Percentiles rank a stretch among this genome's conserved stretches.
phyloP scores from a whole-genome alignment of 1,140 invertebrate species.

The Cataglyphis hispanica region DNA sequence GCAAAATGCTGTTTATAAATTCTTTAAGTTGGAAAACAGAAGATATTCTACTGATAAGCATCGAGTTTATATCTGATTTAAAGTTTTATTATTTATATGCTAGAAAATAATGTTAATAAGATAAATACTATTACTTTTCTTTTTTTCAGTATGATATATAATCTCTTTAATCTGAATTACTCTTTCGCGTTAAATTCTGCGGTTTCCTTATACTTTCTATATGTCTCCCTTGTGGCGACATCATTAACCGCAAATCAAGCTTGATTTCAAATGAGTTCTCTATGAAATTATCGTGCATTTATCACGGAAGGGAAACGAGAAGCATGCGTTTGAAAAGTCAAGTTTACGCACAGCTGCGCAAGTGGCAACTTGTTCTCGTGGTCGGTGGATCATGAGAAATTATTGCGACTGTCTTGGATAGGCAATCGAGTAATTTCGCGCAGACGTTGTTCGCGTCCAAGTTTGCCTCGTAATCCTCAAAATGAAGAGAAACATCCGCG shows the following conservation, averaged over 20 bases:
- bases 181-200: too few relatives aligned
- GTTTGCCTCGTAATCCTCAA: constrained; percentile 35
- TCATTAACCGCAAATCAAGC: constrained; percentile 8
- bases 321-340: constrained; percentile 68
- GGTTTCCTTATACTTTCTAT: not conserved
- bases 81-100: constrained; percentile 16
- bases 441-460: constrained; percentile 19
- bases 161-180: too few relatives aligned
- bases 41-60: constrained; percentile 4
- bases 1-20: constrained; percentile 18
- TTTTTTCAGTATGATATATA: too few relatives aligned
- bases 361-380: constrained; percentile 66
- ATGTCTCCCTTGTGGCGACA: not conserved
- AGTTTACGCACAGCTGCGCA: constrained; percentile 73
- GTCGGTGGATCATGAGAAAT: constrained; percentile 67
- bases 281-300: constrained; percentile 1
- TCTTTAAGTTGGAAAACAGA: constrained; percentile 7
- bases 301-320: constrained; percentile 25
- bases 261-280: constrained; percentile 13
- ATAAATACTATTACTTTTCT: not conserved
- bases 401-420: constrained; percentile 55
- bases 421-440: constrained; percentile 56
- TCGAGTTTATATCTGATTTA: constrained; percentile 6
- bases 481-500: constrained; percentile 4
- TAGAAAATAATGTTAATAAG: not conserved